Percentiles rank a stretch among this genome's conserved stretches.
phyloP scores from a whole-genome alignment of 53 echinoderm and acorn worm genomes.

The Holothuria leucospilota region DNA sequence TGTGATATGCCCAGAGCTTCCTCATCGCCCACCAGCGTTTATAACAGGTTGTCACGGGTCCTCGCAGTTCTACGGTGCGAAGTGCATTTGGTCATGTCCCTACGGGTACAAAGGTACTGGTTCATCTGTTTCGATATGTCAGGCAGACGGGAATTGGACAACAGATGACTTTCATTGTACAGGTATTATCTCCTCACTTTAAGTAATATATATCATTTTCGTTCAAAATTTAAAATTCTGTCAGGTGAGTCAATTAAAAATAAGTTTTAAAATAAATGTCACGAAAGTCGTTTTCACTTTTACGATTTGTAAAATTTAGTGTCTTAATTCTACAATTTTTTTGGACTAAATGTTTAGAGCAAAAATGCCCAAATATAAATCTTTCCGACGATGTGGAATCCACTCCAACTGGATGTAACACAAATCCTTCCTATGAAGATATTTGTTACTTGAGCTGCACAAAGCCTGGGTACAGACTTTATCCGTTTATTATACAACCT shows the following conservation, averaged over 20 bases:
- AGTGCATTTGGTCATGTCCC: background rate
- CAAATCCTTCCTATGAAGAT: background rate
- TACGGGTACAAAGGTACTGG: background rate
- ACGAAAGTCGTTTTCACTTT: too few relatives aligned
- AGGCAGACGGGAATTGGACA: slow-evolving; percentile 4
- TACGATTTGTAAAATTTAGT: too few relatives aligned
- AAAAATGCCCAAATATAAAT: background rate
- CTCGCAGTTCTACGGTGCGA: background rate
- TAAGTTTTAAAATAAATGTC: too few relatives aligned
- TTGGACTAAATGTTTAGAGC: background rate
- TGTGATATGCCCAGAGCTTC: background rate
- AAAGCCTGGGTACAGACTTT: background rate
- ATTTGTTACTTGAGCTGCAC: background rate
- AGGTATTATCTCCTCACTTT: background rate
- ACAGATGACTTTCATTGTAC: background rate
- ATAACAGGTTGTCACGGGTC: background rate
- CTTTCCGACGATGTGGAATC: background rate
- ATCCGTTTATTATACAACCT: background rate
- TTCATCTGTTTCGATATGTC: background rate
- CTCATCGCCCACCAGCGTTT: background rate
- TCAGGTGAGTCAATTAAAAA: too few relatives aligned
- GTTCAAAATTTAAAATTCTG: too few relatives aligned
- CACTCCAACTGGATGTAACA: background rate
- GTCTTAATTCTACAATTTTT: too few relatives aligned
- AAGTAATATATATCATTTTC: too few relatives aligned